Evolutionary conservation across 2,888 invertebrate genomes (phyloP).

Genomic region (Drepana falcataria): DNA sequence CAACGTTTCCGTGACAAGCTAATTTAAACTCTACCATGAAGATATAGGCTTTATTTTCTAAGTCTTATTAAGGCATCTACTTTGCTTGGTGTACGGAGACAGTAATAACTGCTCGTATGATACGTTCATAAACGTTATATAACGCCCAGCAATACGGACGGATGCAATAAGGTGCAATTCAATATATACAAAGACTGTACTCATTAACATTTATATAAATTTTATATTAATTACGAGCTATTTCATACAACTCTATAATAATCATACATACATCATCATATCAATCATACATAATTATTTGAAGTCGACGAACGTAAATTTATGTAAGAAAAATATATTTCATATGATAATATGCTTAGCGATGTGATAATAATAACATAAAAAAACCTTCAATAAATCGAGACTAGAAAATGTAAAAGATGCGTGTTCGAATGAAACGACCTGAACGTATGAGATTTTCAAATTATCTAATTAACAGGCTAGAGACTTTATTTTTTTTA

Average conservation of each 20-base stretch:
- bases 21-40: neutral
- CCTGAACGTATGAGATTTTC: slow-evolving; percentile 20
- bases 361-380: slow-evolving; percentile 28
- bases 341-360: slow-evolving; percentile 9
- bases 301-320: no score
- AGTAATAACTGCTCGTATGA: no score
- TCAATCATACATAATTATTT: no score
- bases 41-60: neutral
- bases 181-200: slow-evolving; percentile 4
- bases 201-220: neutral
- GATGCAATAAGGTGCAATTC: slow-evolving; percentile 56
- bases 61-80: neutral
- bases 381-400: slow-evolving; percentile 56
- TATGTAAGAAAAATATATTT: no score
- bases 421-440: slow-evolving; percentile 52
- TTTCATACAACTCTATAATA: no score
- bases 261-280: no score
- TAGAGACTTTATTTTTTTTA: no score
- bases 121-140: neutral
- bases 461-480: no score
- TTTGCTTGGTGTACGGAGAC: no score
- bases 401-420: slow-evolving; percentile 73
- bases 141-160: slow-evolving; percentile 37
- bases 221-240: no score
- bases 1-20: neutral